These are phyloP conservation scores for Pelecanus crispus DNA, from an alignment of 2,113 vertebrate genomes.

Conservation along the genomic window DNA sequence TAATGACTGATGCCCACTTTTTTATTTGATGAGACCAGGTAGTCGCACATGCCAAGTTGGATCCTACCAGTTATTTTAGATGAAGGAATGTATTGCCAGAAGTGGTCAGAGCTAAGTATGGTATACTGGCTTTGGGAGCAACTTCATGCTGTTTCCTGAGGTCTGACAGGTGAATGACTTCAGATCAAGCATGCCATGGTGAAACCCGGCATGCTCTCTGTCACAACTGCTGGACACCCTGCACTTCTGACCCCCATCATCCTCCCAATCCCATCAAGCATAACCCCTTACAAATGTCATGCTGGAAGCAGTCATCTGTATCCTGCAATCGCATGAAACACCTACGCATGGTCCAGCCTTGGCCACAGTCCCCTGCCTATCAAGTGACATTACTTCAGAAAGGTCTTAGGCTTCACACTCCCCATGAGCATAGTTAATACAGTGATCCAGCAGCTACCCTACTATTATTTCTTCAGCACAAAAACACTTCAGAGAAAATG, in stretches of 20 bases:
- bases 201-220: neutral
- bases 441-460: neutral
- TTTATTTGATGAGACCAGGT: neutral
- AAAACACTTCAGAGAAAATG: neutral
- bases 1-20: neutral
- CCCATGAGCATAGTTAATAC: neutral
- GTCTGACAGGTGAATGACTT: neutral
- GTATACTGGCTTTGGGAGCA: neutral
- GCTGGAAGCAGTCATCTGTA: neutral
- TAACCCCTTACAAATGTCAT: neutral
- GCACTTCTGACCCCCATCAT: neutral
- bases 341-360: neutral
- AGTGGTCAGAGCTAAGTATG: neutral
- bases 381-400: neutral
- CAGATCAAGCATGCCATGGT: neutral
- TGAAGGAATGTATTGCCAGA: neutral
- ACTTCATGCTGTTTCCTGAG: neutral
- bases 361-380: neutral
- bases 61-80: neutral
- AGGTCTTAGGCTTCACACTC: neutral
- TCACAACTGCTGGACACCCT: neutral
- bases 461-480: neutral
- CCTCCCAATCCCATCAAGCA: neutral
- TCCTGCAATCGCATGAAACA: neutral
- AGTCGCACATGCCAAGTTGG: neutral